Base-by-base conservation (phyloP, 2,797 vertebrate genomes). In the Taenioides sp. region DNA sequence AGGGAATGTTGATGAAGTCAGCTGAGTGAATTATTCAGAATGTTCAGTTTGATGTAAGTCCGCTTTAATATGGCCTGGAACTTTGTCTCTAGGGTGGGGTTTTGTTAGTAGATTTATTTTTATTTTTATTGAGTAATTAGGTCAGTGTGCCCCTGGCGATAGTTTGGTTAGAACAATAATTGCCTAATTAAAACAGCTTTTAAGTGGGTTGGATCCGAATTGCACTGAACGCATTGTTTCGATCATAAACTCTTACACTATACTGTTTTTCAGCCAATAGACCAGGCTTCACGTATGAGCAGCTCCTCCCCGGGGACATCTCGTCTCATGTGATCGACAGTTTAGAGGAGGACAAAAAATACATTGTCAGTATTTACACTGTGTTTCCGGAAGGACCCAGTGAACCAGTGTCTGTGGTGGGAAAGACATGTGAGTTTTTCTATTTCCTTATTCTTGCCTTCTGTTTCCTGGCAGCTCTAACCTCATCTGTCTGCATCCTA, bases 301-400 rank as follows among this genome's bases (percentile, higher is more conserved):
- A 94, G 82, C 86, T 93, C 70, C 90, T 97, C 64, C 76, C 28
- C 2, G 91, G 92, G 0, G 94, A 96, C 0, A 61, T 84, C 65
- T 96, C 93, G 5, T 95, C 94, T 65, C 95, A 96, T 1, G 66
- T 94, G 75, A 94, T 97, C 78, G 94, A 96, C 73, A 94, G 93
- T 80, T 79, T 97, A 83, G 92, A 95, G 70, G 95, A 96, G 78
- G 95, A 96, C 49, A 93, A 87, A 82, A 93, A 94, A 17, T 97
- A 96, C 84, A 93, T 75, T 4, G 57, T 96, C 90, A 94, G 90
- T 86, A 95, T 97, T 85, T 95, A 92, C 0, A 91, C 94, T 0
- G 69, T 95, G 69, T 95, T 94, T 40, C 91, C 91, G 0, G 88
- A 96, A 83, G 96, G 95, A 1, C 89, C 86, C 0, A 97, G 94